phyloP scores from a whole-genome alignment of 2,797 vertebrate genomes.

The Acrossocheilus wenchowensis region DNA sequence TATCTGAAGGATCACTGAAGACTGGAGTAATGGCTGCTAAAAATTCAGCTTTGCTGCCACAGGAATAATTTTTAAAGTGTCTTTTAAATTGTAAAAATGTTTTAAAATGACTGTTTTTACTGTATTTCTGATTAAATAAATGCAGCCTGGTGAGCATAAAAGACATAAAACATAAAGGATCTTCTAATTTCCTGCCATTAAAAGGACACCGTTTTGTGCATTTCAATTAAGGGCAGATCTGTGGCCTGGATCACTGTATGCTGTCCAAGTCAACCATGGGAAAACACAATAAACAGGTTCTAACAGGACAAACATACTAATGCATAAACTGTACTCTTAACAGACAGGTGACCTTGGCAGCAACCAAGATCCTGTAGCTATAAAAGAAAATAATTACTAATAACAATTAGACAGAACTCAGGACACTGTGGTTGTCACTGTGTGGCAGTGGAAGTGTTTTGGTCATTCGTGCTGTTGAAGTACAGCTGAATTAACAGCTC shows the following conservation, averaged over 20 bases:
- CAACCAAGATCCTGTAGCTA: not conserved
- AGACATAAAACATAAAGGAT: not conserved
- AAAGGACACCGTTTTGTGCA: not conserved
- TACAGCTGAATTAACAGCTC: conserved; percentile 34
- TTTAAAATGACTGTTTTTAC: too few species aligned
- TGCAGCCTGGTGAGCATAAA: not conserved
- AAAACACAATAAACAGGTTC: not conserved
- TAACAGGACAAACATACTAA: not conserved
- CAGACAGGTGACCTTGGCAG: not conserved
- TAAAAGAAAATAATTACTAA: not conserved
- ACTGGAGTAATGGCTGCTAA: too few species aligned
- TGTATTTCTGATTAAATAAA: not conserved
- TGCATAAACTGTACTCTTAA: not conserved
- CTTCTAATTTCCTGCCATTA: not conserved
- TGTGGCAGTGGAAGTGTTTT: not conserved
- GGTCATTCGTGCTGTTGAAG: not conserved
- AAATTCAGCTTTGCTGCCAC: too few species aligned
- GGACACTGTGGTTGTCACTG: not conserved
- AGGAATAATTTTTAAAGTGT: too few species aligned
- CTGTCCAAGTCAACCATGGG: not conserved
- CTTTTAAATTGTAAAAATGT: too few species aligned
- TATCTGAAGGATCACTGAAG: too few species aligned
- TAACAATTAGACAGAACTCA: not conserved
- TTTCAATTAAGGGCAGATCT: not conserved
- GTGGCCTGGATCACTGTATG: not conserved